Conservation (phyloP, 2,113 vertebrate species). For the Oncorhynchus gorbuscha region DNA sequence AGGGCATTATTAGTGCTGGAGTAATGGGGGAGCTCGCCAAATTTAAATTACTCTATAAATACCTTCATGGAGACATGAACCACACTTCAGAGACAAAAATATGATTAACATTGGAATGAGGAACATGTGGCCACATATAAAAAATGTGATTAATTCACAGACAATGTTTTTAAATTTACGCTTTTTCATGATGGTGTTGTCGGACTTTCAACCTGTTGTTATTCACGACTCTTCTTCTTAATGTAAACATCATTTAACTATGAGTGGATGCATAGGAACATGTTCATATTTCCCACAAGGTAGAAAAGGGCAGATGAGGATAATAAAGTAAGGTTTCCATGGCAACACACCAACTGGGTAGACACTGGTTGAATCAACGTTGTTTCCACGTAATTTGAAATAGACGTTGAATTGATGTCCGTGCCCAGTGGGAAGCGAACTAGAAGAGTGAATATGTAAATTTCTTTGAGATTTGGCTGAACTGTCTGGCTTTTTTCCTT, state of each 20-base stretch:
- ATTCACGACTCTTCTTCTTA: conserved; percentile 29
- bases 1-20: neutral
- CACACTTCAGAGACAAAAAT: no score
- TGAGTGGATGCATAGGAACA: conserved; percentile 49
- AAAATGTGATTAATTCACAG: no score
- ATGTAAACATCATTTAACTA: conserved; percentile 52
- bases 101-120: no score
- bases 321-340: conserved; percentile 73
- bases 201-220: conserved; percentile 42
- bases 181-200: neutral
- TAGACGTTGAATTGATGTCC: no score
- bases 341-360: conserved; percentile 55
- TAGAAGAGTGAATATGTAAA: neutral
- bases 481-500: neutral
- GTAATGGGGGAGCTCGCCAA: neutral
- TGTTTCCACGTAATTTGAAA: no score
- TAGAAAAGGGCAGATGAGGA: conserved; percentile 59
- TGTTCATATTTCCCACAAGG: conserved; percentile 58
- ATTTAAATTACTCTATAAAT: neutral
- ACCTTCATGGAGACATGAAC: neutral
- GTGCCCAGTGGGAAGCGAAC: conserved; percentile 31
- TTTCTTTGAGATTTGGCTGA: conserved; percentile 38
- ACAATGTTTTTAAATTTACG: neutral
- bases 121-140: no score
- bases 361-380: no score